Evolutionary conservation across 2,113 vertebrate genomes (phyloP), one percentile per base, ranked within the genome.

Genomic region (Tyrannus savana): DNA sequence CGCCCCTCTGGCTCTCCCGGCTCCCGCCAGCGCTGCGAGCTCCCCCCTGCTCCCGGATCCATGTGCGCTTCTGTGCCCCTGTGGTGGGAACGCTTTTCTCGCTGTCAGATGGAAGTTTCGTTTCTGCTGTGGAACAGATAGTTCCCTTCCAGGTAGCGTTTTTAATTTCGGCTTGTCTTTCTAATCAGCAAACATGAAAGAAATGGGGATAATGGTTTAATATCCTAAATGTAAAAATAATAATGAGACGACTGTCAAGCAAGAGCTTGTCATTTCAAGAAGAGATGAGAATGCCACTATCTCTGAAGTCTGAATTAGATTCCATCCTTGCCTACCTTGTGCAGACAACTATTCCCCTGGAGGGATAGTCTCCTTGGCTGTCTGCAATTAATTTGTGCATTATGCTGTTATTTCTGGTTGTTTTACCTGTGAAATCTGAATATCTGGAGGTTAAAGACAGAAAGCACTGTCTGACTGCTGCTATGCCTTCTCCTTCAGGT

Each of bases 1-100:
- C 33, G 6, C 12, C 12, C 7, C 19, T 12, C 2, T 27, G 6
- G 7, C 14, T 7, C 42, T 42, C 19, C 42, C 12, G 14, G 13
- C 31, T 37, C 27, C 28, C 6, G 6, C 3, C 41, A 17, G 35
- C 47, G 2, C 39, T 4, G 23, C 7, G 59, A 10, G 46, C n/a
- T 28, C 6, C 5, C 19, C 6, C 5, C 15, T 0, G 33, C 23
- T 3, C 33, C 71, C 37, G 4, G 1, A 6, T 13, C 7, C 4
- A 0, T 4, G n/a, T 2, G 4, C 10, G 1, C 50, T 52, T 47
- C 30, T 19, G 4, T 35, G 24, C 18, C 47, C 31, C n/a, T 0
- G 17, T 0, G 31, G 35, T 17, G 50, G 27, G 35, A 60, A 31
- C 19, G 53, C 41, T 50, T 27, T 49, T 21, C 44, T 33, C 14